phyloP scores from a whole-genome alignment of 2,797 vertebrate species.

The Hafferia zeledoni region DNA sequence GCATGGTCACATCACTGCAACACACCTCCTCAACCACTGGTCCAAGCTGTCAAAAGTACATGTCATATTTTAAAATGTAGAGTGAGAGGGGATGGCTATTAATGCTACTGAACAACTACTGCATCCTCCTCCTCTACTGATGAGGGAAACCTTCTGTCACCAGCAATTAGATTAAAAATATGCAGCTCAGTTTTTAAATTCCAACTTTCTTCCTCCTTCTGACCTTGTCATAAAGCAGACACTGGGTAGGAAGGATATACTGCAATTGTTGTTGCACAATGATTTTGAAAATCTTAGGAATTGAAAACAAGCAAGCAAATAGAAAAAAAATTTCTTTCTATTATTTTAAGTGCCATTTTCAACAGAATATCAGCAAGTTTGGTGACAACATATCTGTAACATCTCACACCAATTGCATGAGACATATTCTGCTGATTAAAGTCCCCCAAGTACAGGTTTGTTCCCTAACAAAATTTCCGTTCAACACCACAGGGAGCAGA shows the following conservation, averaged over 20 bases:
- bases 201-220: background rate
- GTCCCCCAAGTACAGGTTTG: background rate
- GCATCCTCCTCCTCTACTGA: background rate
- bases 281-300: background rate
- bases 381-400: accelerated
- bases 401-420: background rate
- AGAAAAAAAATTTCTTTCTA: background rate
- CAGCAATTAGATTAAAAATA: background rate
- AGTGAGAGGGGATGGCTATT: background rate
- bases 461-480: background rate
- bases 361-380: background rate
- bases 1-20: background rate
- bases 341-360: background rate
- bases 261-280: background rate
- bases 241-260: background rate
- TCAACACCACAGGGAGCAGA: background rate
- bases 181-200: background rate
- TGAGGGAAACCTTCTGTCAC: background rate
- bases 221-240: background rate
- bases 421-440: background rate
- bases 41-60: background rate
- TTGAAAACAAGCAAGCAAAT: background rate
- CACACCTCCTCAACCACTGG: background rate
- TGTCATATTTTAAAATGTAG: background rate
- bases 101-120: background rate